Evolutionary conservation across 2,113 vertebrate species (phyloP), one percentile per base, ranked within the genome.

Genomic region (Limanda limanda): DNA sequence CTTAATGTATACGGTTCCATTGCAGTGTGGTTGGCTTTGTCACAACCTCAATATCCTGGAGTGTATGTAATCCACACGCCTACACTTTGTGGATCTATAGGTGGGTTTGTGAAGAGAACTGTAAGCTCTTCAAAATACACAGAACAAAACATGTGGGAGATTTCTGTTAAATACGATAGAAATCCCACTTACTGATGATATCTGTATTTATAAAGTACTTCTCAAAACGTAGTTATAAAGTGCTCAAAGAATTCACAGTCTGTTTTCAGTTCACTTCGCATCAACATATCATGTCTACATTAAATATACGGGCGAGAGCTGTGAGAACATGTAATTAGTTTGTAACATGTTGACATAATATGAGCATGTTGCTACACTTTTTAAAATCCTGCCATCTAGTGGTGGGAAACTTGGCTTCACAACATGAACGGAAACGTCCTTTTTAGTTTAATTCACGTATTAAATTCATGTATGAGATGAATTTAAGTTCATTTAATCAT

Each of bases 341-440:
- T 78, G 42, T 3, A 18, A 12, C 18, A 11, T 15, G 42, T 48
- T 65, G 42, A 48, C n/a, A 48, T 17, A 18, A 7, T 48, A 1
- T 54, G 14, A 40, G 15, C 37, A 31, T 35, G 2, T 13, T 54
- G 5, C 15, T 27, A 18, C 12, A 42, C 17, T 40, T 47, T 51
- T 87, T 13, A 1, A 55, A 35, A 58, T 42, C 68, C 66, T 89
- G 91, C 91, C 92, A 79, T 66, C 93, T 89, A 75, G 86, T 93
- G 93, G 90, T 76, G 24, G 18, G 37, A 71, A 9, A 35, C 2
- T 4, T 1, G n/a, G 4, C 37, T 2, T 23, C 20, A 56, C 58
- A 48, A 20, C 24, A 47, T 52, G 13, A 40, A 7, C 20, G 58
- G 37, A 56, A 42, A 21, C 23, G 8, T 18, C 6, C 18, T 61